Conservation (phyloP, 2,888 invertebrate genomes). For the Allophyes oxyacanthae region DNA sequence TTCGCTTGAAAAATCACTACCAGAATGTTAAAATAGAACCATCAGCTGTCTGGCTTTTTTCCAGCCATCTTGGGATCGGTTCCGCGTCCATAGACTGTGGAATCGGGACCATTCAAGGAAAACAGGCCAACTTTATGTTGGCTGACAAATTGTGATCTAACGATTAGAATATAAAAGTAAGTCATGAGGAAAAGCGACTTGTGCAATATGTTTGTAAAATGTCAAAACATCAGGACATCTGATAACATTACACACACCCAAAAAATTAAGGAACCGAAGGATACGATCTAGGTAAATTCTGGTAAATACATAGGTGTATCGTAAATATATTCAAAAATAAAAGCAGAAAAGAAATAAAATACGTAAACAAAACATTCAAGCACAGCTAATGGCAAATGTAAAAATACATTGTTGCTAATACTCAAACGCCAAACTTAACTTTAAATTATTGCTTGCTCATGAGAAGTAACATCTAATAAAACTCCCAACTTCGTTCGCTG, state of each 20-base stretch:
- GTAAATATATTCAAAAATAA: background rate
- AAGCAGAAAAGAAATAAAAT: too few relatives aligned
- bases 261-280: too few relatives aligned
- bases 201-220: background rate
- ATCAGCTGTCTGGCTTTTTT: too few relatives aligned
- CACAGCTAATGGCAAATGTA: conserved; percentile 5
- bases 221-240: conserved; percentile 9
- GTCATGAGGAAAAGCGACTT: conserved; percentile 16
- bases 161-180: conserved; percentile 4
- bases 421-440: background rate
- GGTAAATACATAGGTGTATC: too few relatives aligned
- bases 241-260: background rate
- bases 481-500: background rate
- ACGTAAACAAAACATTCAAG: too few relatives aligned
- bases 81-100: background rate
- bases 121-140: background rate
- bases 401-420: background rate
- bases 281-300: too few relatives aligned
- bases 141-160: conserved; percentile 3
- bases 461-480: background rate
- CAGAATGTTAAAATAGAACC: too few relatives aligned
- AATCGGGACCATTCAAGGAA: background rate
- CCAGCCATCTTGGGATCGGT: too few relatives aligned
- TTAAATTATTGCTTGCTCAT: too few relatives aligned
- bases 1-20: too few relatives aligned